These are phyloP conservation scores for Carettochelys insculpta DNA, from an alignment of 2,113 vertebrate genomes.

Conservation along the genomic window DNA sequence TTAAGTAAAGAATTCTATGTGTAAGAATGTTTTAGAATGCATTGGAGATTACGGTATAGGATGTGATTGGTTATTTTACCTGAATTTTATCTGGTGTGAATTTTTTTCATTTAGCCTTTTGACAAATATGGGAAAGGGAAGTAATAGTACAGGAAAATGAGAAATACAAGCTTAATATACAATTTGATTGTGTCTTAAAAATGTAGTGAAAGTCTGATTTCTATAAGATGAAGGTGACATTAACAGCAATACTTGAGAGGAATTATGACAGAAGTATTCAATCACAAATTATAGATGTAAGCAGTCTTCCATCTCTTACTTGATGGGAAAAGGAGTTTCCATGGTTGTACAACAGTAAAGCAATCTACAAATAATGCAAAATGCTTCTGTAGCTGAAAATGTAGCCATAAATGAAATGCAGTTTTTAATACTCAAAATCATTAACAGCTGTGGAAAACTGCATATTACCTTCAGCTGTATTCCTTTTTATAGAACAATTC, in stretches of 20 bases:
- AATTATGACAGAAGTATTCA: not conserved
- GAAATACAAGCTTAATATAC: not conserved
- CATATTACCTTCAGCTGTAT: rapidly evolving
- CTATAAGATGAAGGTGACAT: not conserved
- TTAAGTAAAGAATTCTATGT: not conserved
- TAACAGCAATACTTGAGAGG: not conserved
- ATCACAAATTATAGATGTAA: not conserved
- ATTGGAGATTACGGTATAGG: not conserved
- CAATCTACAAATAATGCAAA: not conserved
- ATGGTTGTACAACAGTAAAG: not conserved
- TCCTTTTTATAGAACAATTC: not conserved
- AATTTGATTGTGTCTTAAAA: not conserved
- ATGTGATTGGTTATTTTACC: not conserved
- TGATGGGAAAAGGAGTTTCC: not conserved
- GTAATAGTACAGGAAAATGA: not conserved
- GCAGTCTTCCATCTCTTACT: not conserved
- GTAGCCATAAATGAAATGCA: not conserved
- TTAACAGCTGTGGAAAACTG: not conserved
- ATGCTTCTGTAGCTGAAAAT: not conserved
- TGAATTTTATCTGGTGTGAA: not conserved
- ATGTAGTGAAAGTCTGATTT: not conserved
- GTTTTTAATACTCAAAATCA: not conserved
- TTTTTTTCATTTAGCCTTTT: not conserved
- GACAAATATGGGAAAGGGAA: not conserved
- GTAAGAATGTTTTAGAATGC: not conserved